These are phyloP conservation scores for Xerus inauris DNA, from an alignment of 2,113 vertebrate genomes.

Conservation along the genomic window DNA sequence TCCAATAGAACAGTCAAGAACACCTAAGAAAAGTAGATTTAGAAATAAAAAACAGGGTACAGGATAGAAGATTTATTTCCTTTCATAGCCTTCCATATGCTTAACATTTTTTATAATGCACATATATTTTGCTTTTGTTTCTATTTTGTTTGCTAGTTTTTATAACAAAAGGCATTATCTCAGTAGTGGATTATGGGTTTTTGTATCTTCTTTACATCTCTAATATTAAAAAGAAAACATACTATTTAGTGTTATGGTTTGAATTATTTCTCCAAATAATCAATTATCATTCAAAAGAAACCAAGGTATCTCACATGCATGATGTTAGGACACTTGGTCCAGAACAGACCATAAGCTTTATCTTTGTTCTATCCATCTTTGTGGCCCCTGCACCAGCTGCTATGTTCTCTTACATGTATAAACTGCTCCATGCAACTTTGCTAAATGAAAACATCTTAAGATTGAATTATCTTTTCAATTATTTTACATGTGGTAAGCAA, in stretches of 20 bases:
- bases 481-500: background rate
- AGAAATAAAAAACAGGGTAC: background rate
- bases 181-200: background rate
- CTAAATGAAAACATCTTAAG: background rate
- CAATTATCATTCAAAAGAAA: background rate
- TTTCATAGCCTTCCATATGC: background rate
- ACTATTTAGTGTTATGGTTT: background rate
- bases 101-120: background rate
- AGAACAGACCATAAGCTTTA: background rate
- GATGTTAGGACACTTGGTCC: background rate
- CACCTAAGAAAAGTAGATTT: background rate
- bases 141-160: background rate
- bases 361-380: background rate
- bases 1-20: background rate
- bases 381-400: background rate
- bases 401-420: background rate
- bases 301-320: background rate
- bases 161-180: background rate
- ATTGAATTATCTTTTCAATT: background rate
- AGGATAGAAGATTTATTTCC: background rate
- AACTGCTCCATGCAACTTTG: background rate
- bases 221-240: background rate
- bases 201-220: background rate
- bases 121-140: background rate
- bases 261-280: background rate